phyloP scores from a whole-genome alignment of 2,113 vertebrate species.

The Pyrgilauda ruficollis region DNA sequence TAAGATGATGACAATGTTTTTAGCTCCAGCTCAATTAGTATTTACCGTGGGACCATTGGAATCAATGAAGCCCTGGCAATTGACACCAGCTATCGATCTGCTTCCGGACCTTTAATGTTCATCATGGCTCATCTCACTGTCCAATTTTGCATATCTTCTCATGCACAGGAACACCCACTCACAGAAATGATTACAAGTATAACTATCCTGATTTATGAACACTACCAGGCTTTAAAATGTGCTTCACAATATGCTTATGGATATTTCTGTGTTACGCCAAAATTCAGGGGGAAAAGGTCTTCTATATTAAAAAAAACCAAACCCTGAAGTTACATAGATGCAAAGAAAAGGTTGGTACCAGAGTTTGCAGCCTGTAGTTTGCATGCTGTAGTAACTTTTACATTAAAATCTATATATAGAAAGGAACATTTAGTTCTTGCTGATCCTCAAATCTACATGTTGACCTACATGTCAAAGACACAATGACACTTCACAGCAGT shows the following conservation, averaged over 20 bases:
- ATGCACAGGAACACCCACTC: background rate
- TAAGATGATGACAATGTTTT: background rate
- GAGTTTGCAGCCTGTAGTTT: background rate
- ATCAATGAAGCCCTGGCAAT: slow-evolving; percentile 42
- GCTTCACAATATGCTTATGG: background rate
- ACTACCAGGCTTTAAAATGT: background rate
- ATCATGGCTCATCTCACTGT: slow-evolving; percentile 12
- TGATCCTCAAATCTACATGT: background rate
- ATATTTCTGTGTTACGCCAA: background rate
- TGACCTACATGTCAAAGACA: background rate
- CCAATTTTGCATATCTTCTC: background rate
- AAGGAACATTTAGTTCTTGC: background rate
- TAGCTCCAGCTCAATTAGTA: background rate
- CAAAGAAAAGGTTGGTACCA: background rate
- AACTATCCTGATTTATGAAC: background rate
- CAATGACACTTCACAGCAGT: background rate
- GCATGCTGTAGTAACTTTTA: background rate
- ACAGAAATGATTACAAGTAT: background rate
- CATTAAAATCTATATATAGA: background rate
- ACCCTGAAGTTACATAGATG: background rate
- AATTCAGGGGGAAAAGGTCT: background rate
- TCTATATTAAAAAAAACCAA: background rate
- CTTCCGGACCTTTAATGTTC: background rate
- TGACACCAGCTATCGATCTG: background rate
- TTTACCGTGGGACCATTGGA: background rate